Evolutionary conservation across 2,113 vertebrate genomes (phyloP).

Genomic region (Sterrhoptilus dennistouni): DNA sequence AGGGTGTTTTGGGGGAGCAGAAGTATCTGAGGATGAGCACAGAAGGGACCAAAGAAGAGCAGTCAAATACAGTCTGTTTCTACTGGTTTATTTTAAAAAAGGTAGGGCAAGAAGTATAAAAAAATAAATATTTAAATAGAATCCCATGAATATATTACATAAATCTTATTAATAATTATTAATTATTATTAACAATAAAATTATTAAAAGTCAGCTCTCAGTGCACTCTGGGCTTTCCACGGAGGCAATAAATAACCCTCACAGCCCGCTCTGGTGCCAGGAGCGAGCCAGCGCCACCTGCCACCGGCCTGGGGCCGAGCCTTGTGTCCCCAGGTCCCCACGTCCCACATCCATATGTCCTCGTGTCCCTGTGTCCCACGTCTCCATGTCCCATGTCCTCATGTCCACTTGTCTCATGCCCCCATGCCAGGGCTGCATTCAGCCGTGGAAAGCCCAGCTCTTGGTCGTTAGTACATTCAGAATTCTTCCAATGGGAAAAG

Average conservation of each 20-base stretch:
- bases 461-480: background rate
- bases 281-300: slow-evolving; percentile 48
- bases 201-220: background rate
- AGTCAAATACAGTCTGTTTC: background rate
- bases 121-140: slow-evolving; percentile 72
- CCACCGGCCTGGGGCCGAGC: background rate
- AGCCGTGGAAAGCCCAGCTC: background rate
- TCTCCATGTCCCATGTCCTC: background rate
- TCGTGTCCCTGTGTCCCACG: rapidly evolving
- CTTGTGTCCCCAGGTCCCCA: background rate
- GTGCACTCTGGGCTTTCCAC: background rate
- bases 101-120: background rate
- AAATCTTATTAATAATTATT: slow-evolving; percentile 40
- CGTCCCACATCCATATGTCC: background rate
- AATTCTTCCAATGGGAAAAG: background rate
- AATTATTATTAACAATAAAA: slow-evolving; percentile 19
- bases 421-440: rapidly evolving
- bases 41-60: background rate
- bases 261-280: background rate
- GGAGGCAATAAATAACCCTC: slow-evolving; percentile 20
- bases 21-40: background rate
- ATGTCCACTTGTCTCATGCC: rapidly evolving
- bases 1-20: background rate
- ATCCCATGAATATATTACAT: slow-evolving; percentile 18
- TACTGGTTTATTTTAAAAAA: slow-evolving; percentile 19